These are phyloP conservation scores for Drosophila pallidifrons DNA, from an alignment of 1,140 invertebrate genomes.

Conservation along the genomic window DNA sequence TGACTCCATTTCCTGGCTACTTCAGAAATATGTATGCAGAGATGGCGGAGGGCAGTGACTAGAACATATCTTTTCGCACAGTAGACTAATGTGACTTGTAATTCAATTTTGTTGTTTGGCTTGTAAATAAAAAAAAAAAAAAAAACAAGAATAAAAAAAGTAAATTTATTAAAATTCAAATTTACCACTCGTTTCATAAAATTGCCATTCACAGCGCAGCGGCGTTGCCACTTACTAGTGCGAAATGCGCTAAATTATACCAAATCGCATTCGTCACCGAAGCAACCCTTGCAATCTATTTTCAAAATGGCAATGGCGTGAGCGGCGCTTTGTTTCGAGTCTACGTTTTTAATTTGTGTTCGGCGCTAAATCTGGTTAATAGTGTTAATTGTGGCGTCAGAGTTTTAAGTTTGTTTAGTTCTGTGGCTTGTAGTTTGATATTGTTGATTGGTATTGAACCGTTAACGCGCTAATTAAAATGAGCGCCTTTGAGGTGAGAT, in stretches of 20 bases:
- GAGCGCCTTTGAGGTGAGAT: slow-evolving; percentile 78
- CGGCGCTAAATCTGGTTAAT: slow-evolving; percentile 45
- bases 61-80: slow-evolving; percentile 49
- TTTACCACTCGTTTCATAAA: neutral
- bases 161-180: neutral
- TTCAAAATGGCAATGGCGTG: slow-evolving; percentile 53
- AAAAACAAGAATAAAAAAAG: neutral
- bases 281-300: slow-evolving; percentile 43
- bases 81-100: slow-evolving; percentile 26
- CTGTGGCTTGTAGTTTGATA: slow-evolving; percentile 23
- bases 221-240: slow-evolving; percentile 2
- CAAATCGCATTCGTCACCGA: slow-evolving; percentile 18
- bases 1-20: slow-evolving; percentile 83
- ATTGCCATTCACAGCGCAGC: slow-evolving; percentile 4
- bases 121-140: slow-evolving; percentile 58
- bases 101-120: slow-evolving; percentile 57
- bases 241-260: slow-evolving; percentile 32
- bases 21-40: slow-evolving; percentile 79
- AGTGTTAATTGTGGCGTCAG: slow-evolving; percentile 50
- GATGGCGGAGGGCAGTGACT: slow-evolving; percentile 15
- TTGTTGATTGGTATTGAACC: slow-evolving; percentile 15
- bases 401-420: slow-evolving; percentile 16
- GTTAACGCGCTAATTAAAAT: slow-evolving; percentile 37
- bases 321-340: slow-evolving; percentile 59
- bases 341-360: slow-evolving; percentile 26